Base-by-base conservation (phyloP, 2,113 vertebrate species). In the Corythoichthys intestinalis region DNA sequence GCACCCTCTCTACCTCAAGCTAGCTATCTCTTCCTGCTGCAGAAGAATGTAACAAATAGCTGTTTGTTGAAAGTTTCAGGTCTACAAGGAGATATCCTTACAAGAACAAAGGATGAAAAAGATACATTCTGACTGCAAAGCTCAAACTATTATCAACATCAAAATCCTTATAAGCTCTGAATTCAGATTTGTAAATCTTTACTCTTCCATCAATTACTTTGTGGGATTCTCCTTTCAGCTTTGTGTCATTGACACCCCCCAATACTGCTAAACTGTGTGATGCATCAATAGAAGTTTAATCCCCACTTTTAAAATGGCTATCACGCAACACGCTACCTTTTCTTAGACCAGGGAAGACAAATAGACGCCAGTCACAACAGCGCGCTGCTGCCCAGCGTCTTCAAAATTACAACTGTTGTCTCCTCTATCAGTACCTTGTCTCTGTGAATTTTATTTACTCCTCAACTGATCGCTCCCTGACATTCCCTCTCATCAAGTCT, bases 401-500 rank as follows among this genome's bases (percentile, higher is more conserved):
- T 49, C 14, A 46, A 48, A 70, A 60, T 20, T 15, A 57, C 63
- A 63, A 7, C 58, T n/a, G 37, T 41, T 20, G 56, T 67, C 67
- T 70, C 60, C 13, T 59, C 17, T 66, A 8, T 58, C 48, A 10
- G 39, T 2, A 2, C 15, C 47, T 56, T 60, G 41, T 67, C 70
- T 57, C 63, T 0, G 2, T 69, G 11, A 59, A 48, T 46, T 66
- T 68, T 52, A 59, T 44, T 67, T 59, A 65, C 53, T 73, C 10
- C 59, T 6, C 9, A 14, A 35, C 2, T 44, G 52, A 58, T 48
- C 69, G 61, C 56, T 62, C 49, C 53, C 38, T 41, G 71, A 63
- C 15, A 67, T 37, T 65, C 8, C 60, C 57, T 59, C 12, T 64
- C n/a, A 67, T 6, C 14, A 52, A 56, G 7, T 14, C 35, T 46